Conservation (phyloP, 2,797 vertebrate species). For the Masticophis lateralis region DNA sequence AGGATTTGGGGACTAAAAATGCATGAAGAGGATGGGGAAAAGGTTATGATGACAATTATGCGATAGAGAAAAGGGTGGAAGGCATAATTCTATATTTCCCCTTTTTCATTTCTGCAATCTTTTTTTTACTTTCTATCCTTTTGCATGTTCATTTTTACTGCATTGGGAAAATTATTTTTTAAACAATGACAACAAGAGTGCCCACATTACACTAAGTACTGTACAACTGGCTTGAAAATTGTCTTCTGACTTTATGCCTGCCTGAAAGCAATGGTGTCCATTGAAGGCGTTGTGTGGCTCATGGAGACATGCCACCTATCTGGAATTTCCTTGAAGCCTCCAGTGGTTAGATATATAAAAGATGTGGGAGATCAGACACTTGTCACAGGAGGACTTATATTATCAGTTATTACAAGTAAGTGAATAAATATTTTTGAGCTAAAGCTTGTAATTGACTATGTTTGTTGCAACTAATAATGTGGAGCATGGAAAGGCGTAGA, state of each 20-base stretch:
- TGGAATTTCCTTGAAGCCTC: not conserved
- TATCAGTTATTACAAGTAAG: not conserved
- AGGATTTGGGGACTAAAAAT: not conserved
- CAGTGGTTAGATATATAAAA: not conserved
- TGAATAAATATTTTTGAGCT: not conserved
- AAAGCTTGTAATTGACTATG: not conserved
- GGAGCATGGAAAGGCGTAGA: not conserved
- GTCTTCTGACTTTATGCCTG: not conserved
- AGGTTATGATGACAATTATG: not conserved
- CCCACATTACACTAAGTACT: not conserved
- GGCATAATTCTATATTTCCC: not conserved
- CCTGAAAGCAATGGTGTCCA: not conserved
- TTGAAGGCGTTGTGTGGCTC: not conserved
- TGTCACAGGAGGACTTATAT: not conserved
- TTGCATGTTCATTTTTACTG: not conserved
- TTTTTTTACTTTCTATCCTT: not conserved
- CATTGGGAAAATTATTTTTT: not conserved
- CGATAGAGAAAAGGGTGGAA: not conserved
- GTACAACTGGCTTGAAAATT: not conserved
- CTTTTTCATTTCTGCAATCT: not conserved
- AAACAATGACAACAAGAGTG: not conserved
- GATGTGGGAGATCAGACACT: not conserved
- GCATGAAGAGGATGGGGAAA: not conserved
- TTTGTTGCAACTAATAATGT: not conserved
- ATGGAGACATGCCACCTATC: not conserved